Percentiles rank a stretch among this genome's conserved stretches.
These are phyloP conservation scores for Anas platyrhynchos DNA, from an alignment of 2,113 vertebrate species.

Conservation along the genomic window DNA sequence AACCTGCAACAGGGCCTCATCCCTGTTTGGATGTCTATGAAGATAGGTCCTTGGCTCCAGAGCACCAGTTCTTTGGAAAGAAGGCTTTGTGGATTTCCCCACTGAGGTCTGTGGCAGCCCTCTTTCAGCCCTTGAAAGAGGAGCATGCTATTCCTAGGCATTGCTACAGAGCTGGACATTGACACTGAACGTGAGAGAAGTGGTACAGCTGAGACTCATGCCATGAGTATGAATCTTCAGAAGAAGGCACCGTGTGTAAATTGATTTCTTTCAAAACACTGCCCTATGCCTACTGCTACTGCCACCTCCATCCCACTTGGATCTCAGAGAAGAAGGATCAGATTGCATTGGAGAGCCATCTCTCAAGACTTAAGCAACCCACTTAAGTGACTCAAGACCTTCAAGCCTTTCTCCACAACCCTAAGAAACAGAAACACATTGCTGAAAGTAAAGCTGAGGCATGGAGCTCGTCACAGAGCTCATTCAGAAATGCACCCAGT, in stretches of 20 bases:
- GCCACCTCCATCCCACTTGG: neutral
- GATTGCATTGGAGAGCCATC: accelerated
- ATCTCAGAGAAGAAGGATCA: neutral
- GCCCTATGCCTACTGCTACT: neutral
- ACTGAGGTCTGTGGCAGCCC: neutral
- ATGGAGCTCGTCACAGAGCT: neutral
- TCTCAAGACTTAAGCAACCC: neutral
- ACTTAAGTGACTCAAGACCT: neutral
- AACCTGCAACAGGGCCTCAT: neutral
- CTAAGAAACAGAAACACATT: neutral
- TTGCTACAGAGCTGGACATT: neutral
- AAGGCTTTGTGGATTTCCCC: neutral
- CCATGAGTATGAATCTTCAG: neutral
- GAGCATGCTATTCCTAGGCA: neutral
- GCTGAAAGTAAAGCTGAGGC: neutral
- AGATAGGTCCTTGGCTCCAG: neutral
- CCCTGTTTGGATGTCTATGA: neutral
- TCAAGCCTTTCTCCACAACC: neutral
- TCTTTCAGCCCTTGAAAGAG: neutral
- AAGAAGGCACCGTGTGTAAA: accelerated
- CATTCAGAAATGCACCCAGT: neutral
- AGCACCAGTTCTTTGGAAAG: neutral
- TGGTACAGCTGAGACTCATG: neutral
- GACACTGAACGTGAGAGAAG: accelerated
- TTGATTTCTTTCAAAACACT: neutral